Evolutionary conservation across 2,113 vertebrate genomes (phyloP), one percentile per base, ranked within the genome.

Genomic region (Forbesichthys papilliferus): DNA sequence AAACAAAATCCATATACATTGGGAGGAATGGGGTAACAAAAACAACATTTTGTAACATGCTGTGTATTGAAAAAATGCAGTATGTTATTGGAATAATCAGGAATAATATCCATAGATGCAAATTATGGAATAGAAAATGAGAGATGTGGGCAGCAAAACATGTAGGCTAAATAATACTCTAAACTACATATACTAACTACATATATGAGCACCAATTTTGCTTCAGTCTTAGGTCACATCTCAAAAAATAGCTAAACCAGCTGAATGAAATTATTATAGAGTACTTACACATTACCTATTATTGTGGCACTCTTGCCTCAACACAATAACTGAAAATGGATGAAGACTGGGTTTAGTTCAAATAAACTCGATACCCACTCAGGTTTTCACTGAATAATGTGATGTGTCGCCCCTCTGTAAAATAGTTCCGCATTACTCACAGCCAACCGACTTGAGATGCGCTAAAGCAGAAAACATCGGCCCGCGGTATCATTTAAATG

Each of bases 401-500:
- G 66, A 64, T 68, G 68, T 70, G 73, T 10, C 16, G 64, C 73
- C 48, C 48, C 47, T 73, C 42, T 64, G 60, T 65, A 75, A 84
- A 86, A 77, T 82, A 71, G n/a, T 66, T 71, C 36, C 13, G 71
- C 75, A 68, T 81, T 16, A 16, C 69, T 87, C 83, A 81, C 55
- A 56, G 71, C 66, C 79, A 81, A 73, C 34, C 64, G 73, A 86
- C 81, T 80, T 66, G 61, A 73, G 68, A 79, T 48, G 82, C 82
- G 70, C 74, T 80, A 77, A 85, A 82, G 80, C 84, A 84, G 77
- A 85, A 85, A 84, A 76, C 74, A 82, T 54, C 67, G 70, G 83
- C 71, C 78, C 58, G 0, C 11, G 76, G 74, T 81, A 83, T 80
- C 68, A 83, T 87, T 83, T 80, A 82, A 86, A 85, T 71, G 69